Base-by-base conservation (phyloP, 1,140 invertebrate genomes). In the Colletes latitarsis region DNA sequence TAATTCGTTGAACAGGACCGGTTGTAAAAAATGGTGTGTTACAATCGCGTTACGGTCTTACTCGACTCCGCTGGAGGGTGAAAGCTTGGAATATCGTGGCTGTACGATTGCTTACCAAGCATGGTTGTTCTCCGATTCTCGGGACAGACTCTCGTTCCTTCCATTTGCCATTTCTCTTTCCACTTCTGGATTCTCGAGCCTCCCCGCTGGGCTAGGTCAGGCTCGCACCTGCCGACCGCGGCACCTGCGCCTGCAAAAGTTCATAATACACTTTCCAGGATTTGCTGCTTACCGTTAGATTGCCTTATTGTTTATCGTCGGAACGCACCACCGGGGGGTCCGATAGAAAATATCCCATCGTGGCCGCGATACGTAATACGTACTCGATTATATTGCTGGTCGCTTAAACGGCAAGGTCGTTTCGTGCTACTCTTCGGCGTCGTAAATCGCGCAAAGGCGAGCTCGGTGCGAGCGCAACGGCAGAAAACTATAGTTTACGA, bases 201-300 rank as follows among this genome's bases (percentile, higher is more conserved):
- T 58, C 46, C 71, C 73, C 67, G 74, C 73, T 81, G 73, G 62
- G 74, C 57, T 76, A 69, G 71, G 75, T 76, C 74, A 75, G 64
- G 62, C 79, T 77, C 66, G 74, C 79, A 81, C 78, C 78, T 80
- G 74, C 67, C 60, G 14, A 43, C 71, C 63, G n/a, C 52, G 64
- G 66, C 79, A 81, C 79, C 79, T 81, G 79, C 57, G 53, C 73
- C 73, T 81, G 79, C 67, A 81, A 81, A 81, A 81, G 74, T 81
- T 60, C 66, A 55, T 53, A 75, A 77, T 77, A 70, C 74, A 62
- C 74, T 81, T 81, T 77, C 74, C 79, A 70, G 73, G 79, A 81
- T 81, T 81, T 39, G 21, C 62, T 52, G 62, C 62, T 66, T 74
- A 80, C 77, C 77, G 77, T 75, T 80, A 75, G 62, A 67, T 57